phyloP scores from a whole-genome alignment of 2,888 invertebrate genomes.

The Synergus itoensis region DNA sequence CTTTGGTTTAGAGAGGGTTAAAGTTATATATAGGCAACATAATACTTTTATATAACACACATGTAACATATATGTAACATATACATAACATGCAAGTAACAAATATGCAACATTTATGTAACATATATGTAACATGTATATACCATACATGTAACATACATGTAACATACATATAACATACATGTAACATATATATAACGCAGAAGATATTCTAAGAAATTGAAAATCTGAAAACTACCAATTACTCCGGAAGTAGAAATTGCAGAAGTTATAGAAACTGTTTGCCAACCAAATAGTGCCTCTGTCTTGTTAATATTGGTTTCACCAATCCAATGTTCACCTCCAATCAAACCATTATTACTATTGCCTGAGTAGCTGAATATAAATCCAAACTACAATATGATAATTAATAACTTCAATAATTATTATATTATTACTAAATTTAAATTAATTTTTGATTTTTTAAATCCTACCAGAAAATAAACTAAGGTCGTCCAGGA shows the following conservation, averaged over 20 bases:
- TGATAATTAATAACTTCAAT: no score
- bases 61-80: not conserved
- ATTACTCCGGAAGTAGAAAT: constrained; percentile 63
- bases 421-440: no score
- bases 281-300: constrained; percentile 68
- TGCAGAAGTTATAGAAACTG: constrained; percentile 68
- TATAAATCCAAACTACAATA: constrained; percentile 62
- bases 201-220: not conserved
- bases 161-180: no score
- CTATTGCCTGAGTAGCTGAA: constrained; percentile 70
- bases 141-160: no score
- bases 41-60: not conserved
- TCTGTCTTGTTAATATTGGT: constrained; percentile 58
- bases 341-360: constrained; percentile 60
- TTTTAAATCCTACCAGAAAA: constrained; percentile 46
- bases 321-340: constrained; percentile 66
- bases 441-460: no score
- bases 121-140: no score
- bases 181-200: not conserved
- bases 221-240: constrained; percentile 64
- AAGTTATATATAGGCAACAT: no score
- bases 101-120: not conserved
- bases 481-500: constrained; percentile 68
- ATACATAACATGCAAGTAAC: no score
- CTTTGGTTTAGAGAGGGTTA: not conserved